Conservation (phyloP, 2,113 vertebrate species). For the Synodontis membranacea region DNA sequence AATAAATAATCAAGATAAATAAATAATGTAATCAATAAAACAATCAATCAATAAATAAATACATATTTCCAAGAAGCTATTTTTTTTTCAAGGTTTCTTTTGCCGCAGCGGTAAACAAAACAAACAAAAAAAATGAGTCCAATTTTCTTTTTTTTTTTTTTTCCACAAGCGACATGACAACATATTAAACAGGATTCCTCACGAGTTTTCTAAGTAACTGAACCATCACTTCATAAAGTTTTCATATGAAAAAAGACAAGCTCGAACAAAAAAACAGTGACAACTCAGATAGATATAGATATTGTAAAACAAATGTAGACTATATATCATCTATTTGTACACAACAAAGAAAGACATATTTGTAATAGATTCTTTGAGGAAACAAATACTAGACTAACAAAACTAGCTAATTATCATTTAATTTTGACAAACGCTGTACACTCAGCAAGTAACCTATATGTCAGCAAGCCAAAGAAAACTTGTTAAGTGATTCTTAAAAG, state of each 20-base stretch:
- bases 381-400: conserved; percentile 99
- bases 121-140: conserved; percentile 69
- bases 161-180: conserved; percentile 99
- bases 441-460: conserved; percentile 90
- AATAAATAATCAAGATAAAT: conserved; percentile 68
- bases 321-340: conserved; percentile 99
- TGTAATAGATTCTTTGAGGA: conserved; percentile 98
- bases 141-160: conserved; percentile 70
- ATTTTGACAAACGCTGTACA: conserved; percentile 99
- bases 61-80: conserved; percentile 74
- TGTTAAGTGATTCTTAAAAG: conserved; percentile 83
- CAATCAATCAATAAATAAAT: conserved; percentile 72
- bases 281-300: conserved; percentile 99
- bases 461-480: conserved; percentile 89
- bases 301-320: conserved; percentile 97
- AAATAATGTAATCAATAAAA: conserved; percentile 79
- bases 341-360: conserved; percentile 99
- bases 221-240: conserved; percentile 97
- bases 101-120: conserved; percentile 70
- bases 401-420: conserved; percentile 99
- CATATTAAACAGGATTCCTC: conserved; percentile 99
- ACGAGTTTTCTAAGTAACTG: conserved; percentile 99
- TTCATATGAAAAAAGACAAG: conserved; percentile 93
- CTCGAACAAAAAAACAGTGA: conserved; percentile 98
- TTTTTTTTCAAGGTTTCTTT: conserved; percentile 72